phyloP scores from a whole-genome alignment of 1,140 invertebrate genomes.

The Rhysida immarginata region DNA sequence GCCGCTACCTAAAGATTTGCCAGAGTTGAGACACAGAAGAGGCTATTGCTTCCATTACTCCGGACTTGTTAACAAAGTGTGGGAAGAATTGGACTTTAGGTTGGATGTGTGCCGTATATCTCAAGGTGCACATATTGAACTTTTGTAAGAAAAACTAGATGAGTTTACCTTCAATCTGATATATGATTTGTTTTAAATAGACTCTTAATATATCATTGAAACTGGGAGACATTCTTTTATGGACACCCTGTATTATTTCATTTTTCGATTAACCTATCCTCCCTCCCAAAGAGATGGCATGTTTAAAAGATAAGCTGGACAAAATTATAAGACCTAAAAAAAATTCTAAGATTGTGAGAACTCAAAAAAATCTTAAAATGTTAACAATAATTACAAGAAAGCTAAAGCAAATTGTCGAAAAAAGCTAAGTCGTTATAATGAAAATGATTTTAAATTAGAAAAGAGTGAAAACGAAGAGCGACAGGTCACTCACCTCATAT shows the following conservation, averaged over 20 bases:
- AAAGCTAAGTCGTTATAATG: too few relatives aligned
- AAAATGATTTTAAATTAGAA: not conserved
- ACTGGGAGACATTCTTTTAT: not conserved
- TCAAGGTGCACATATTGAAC: too few relatives aligned
- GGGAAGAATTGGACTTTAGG: too few relatives aligned
- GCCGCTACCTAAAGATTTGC: not conserved
- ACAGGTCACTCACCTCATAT: slow-evolving; percentile 13
- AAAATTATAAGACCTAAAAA: not conserved
- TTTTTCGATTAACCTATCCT: too few relatives aligned
- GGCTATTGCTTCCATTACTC: too few relatives aligned
- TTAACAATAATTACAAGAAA: not conserved
- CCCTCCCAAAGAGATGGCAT: too few relatives aligned
- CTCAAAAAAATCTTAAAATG: not conserved
- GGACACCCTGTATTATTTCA: too few relatives aligned
- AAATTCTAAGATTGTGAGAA: not conserved
- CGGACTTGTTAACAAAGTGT: slow-evolving; percentile 14
- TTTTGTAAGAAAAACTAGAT: too few relatives aligned
- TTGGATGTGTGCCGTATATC: too few relatives aligned
- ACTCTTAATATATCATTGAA: not conserved
- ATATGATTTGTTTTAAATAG: not conserved
- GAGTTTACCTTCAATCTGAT: too few relatives aligned
- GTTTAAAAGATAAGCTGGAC: not conserved
- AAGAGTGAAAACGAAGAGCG: not conserved
- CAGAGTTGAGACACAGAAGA: too few relatives aligned
- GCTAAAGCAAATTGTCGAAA: not conserved